Base-by-base conservation (phyloP, 1,140 invertebrate genomes). In the Carcinoscorpius rotundicauda region DNA sequence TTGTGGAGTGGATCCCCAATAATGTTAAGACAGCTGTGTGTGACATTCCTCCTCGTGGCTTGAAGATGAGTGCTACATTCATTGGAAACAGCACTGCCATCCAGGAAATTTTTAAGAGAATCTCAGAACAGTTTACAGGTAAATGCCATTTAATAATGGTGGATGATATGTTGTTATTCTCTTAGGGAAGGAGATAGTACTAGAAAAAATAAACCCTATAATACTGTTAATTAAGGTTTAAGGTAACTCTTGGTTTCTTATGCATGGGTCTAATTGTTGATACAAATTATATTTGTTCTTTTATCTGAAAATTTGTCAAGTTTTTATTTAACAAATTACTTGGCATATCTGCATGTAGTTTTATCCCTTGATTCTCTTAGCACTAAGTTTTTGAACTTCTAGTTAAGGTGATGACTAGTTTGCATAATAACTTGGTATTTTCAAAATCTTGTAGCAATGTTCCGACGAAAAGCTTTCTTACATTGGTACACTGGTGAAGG, bases 401-500 rank as follows among this genome's bases (percentile, higher is more conserved):
- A 29, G 29, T 29, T 29, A 29, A 29, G 29, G 29, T 29, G 29
- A 29, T 29, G 29, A 29, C 2, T 29, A 29, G 29, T 29, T 2
- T 29, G 29, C 29, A 29, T 29, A 29, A 29, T 29, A 29, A 29
- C 29, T 29, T 3, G 11, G 29, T 64, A 52, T n/a, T 64, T 52
- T 52, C 11, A 51, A 3, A 6, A 52, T 5, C 75, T 74, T 73
- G 74, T 73, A 65, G 79, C 90, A 63, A 95, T 95, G 92, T 95
- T 95, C 82, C 84, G 92, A 72, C 82, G 92, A 72, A 91, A 90
- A 83, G 71, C 90, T 76, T 95, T 95, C 84, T 81, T 95, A 29
- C 29, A 29, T 29, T 29, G 29, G 29, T 29, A 29, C 29, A 29
- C 29, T 29, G 29, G 29, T 29, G 29, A 29, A 29, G 29, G 29